Evolutionary conservation across 2,113 vertebrate species (phyloP).

Genomic region (Parus major): DNA sequence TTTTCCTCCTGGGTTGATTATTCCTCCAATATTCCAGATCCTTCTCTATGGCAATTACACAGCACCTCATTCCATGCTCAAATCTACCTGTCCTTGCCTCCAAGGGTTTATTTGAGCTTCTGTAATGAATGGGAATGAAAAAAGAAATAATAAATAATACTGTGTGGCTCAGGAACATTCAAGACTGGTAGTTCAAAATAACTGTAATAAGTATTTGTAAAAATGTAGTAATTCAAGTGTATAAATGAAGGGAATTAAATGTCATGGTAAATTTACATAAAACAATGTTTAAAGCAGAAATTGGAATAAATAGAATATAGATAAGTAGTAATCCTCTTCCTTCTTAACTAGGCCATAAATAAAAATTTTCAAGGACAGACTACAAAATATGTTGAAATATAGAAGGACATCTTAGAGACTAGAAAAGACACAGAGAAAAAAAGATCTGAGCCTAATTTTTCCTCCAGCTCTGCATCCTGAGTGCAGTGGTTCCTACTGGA

Average conservation of each 20-base stretch:
- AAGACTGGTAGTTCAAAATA: background rate
- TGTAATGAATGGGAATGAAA: background rate
- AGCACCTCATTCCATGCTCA: background rate
- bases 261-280: constrained; percentile 29
- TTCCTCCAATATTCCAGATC: background rate
- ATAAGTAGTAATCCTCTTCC: constrained; percentile 21
- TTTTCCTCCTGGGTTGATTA: background rate
- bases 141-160: background rate
- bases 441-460: background rate
- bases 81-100: background rate
- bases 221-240: constrained; percentile 32
- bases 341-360: constrained; percentile 6
- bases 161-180: background rate
- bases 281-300: constrained; percentile 42
- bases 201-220: constrained; percentile 5
- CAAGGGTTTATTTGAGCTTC: background rate
- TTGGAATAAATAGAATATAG: constrained; percentile 30
- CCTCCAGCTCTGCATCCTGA: background rate
- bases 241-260: constrained; percentile 37
- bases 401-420: background rate
- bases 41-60: background rate
- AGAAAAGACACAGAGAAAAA: background rate
- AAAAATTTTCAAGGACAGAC: constrained; percentile 23
- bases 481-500: background rate
- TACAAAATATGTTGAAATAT: background rate